phyloP scores from a whole-genome alignment of 2,888 invertebrate species.

The Augochlorella aurata region DNA sequence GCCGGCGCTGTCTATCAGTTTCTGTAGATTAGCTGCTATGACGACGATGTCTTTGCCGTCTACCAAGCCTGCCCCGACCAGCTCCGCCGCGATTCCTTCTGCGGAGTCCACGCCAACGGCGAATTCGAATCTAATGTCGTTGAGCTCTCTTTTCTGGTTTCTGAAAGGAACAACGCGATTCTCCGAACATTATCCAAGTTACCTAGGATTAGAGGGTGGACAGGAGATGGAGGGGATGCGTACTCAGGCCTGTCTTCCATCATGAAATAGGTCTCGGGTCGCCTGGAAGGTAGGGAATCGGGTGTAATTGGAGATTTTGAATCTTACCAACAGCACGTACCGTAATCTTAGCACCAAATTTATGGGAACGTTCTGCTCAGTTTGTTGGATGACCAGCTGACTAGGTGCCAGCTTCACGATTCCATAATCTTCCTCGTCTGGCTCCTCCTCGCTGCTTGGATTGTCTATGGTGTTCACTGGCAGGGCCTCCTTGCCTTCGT shows the following conservation, averaged over 20 bases:
- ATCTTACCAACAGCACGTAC: slow-evolving; percentile 79
- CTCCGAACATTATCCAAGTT: background rate
- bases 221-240: slow-evolving; percentile 33
- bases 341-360: slow-evolving; percentile 95
- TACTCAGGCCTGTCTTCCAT: slow-evolving; percentile 71
- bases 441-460: slow-evolving; percentile 82
- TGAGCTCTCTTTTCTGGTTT: slow-evolving; percentile 94
- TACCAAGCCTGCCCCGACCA: slow-evolving; percentile 97
- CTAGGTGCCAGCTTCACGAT: slow-evolving; percentile 75
- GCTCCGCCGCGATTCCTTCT: slow-evolving; percentile 96
- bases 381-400: slow-evolving; percentile 71
- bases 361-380: slow-evolving; percentile 83
- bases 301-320: background rate
- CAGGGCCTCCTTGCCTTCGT: slow-evolving; percentile 81
- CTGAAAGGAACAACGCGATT: slow-evolving; percentile 81
- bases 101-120: slow-evolving; percentile 93
- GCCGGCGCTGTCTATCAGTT: slow-evolving; percentile 90
- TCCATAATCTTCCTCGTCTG: slow-evolving; percentile 78
- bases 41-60: slow-evolving; percentile 94
- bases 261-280: slow-evolving; percentile 71
- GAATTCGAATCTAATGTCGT: slow-evolving; percentile 99
- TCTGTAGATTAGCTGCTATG: slow-evolving; percentile 96
- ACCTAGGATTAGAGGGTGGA: background rate
- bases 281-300: slow-evolving; percentile 60
- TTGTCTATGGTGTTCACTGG: slow-evolving; percentile 83